A percentile compares a stretch with the other conserved stretches of the same genome.
Conservation (phyloP, 2,888 invertebrate species). For the Morinoia aosen region DNA sequence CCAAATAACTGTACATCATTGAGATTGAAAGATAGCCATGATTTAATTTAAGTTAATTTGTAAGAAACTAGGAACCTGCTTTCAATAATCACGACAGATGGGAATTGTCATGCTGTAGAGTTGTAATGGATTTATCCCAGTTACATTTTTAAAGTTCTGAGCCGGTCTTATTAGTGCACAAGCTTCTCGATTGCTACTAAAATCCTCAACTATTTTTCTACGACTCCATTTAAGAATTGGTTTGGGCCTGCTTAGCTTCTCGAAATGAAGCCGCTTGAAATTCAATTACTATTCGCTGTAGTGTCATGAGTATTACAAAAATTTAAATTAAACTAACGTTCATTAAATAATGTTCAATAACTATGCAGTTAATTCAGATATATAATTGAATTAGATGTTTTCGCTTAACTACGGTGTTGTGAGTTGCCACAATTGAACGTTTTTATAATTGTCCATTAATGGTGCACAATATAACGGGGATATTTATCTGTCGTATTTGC, state of each 20-base stretch:
- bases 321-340: background rate
- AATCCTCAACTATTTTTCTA: conserved; percentile 45
- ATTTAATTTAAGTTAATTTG: conserved; percentile 17
- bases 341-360: background rate
- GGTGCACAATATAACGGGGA: background rate
- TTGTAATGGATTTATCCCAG: background rate
- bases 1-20: conserved; percentile 22
- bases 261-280: no score
- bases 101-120: background rate
- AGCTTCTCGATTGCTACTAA: background rate
- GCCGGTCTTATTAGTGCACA: background rate
- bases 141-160: background rate
- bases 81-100: background rate
- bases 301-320: background rate
- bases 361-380: background rate
- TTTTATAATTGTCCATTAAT: background rate
- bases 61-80: background rate
- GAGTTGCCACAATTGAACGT: background rate
- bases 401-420: background rate
- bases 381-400: background rate
- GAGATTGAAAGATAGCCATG: background rate
- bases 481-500: background rate
- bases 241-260: background rate
- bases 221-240: background rate
- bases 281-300: background rate